These are phyloP conservation scores for Pollenia labialis DNA, from an alignment of 2,888 invertebrate genomes.

Conservation along the genomic window DNA sequence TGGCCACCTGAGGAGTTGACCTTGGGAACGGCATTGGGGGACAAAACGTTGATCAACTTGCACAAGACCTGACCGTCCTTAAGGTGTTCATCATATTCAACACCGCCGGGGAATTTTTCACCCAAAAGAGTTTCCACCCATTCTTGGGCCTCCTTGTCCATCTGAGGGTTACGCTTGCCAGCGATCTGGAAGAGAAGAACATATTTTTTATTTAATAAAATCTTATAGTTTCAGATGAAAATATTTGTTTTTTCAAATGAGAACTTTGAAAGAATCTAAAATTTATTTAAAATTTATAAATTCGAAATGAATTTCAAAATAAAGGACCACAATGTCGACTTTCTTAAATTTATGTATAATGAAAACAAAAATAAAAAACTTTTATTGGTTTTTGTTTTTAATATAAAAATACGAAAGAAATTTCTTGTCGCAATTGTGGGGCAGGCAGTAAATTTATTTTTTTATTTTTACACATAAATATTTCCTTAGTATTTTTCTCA, in stretches of 20 bases:
- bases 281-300: too few species aligned
- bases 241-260: neutral
- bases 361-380: too few species aligned
- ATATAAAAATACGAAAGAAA: too few species aligned
- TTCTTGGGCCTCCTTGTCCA: constrained; percentile 94
- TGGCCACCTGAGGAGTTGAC: constrained; percentile 97
- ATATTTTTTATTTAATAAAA: neutral
- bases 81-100: constrained; percentile 93
- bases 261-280: too few species aligned
- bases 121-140: constrained; percentile 96
- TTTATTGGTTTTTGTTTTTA: too few species aligned
- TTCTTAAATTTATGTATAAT: too few species aligned
- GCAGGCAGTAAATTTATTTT: too few species aligned
- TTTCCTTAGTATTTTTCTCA: too few species aligned
- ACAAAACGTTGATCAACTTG: constrained; percentile 96
- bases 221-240: neutral
- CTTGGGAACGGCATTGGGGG: constrained; percentile 94
- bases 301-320: too few species aligned
- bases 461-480: too few species aligned
- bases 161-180: constrained; percentile 91
- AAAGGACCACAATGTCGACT: too few species aligned
- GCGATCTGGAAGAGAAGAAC: constrained; percentile 87
- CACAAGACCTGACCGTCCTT: constrained; percentile 97
- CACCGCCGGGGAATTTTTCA: constrained; percentile 93
- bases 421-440: too few species aligned